Base-by-base conservation (phyloP, 2,113 vertebrate species). In the Notiomystis cincta region DNA sequence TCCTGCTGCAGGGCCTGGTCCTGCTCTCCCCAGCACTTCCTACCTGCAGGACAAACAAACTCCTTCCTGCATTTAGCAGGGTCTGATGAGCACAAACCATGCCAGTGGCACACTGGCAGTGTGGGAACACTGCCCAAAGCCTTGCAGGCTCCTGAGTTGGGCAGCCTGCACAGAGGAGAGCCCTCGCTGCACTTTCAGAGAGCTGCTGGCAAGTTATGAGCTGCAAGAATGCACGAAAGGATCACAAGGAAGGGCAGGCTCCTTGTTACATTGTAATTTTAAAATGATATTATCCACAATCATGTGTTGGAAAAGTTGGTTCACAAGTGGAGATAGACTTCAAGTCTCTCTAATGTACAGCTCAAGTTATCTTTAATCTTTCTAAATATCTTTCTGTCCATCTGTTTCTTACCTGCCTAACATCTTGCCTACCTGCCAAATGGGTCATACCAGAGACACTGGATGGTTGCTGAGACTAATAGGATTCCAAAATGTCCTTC, bases 91-190 rank as follows among this genome's bases (percentile, higher is more conserved):
- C 40, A 25, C 42, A 23, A 47, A 44, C 7, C 24, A 35, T 0
- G 2, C 23, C 33, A 38, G 35, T 5, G 54, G 57, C 5, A 66
- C 21, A 2, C 0, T 11, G 31, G 17, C 28, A 78, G 24, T 25
- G 15, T 3, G 35, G 0, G 1, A 57, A 61, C 42, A 11, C 14
- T 8, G 30, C 77, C 42, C 50, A 56, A 62, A 87, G 30, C 51
- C 42, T 50, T 1, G 1, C 20, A 38, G 69, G 42, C 11, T 73
- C 24, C 20, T 64, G 7, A 0, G 0, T 0, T 51, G 53, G 44
- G 37, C 23, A 72, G 28, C 28, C 22, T 37, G 30, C 7, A 44
- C 21, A 53, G 19, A 51, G 54, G n/a, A 62, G 24, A 87, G 61
- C 11, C n/a, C 40, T 7, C 33, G 16, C 0, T 40, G 57, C 33